Percentiles rank a stretch among this genome's conserved stretches.
Conservation (phyloP, 2,797 vertebrate genomes). For the Notoglanidium macrostoma region DNA sequence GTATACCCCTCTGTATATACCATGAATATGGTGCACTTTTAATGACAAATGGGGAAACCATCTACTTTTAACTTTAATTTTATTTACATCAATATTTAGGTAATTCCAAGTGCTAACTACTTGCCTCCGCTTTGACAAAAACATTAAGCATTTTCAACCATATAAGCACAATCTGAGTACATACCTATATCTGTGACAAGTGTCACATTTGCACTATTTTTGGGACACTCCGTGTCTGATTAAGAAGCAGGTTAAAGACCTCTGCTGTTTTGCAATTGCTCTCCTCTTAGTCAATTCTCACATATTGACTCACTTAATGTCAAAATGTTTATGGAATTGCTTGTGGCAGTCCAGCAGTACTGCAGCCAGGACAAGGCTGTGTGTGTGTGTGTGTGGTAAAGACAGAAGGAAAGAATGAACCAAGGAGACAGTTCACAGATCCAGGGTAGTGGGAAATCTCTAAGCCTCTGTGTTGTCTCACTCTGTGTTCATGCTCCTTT, state of each 20-base stretch:
- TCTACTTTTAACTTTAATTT: background rate
- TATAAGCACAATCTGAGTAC: background rate
- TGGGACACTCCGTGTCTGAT: background rate
- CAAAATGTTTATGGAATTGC: constrained; percentile 25
- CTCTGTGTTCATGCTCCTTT: background rate
- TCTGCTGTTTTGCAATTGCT: constrained; percentile 13
- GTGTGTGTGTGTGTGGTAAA: constrained; percentile 26
- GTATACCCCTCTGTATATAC: background rate
- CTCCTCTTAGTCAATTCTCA: constrained; percentile 4
- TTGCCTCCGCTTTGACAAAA: background rate
- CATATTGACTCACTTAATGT: constrained; percentile 35
- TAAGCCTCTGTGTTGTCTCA: constrained; percentile 3
- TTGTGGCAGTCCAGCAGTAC: constrained; percentile 18
- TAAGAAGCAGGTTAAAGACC: background rate
- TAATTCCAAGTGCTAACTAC: background rate
- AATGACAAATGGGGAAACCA: background rate
- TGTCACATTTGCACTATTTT: background rate
- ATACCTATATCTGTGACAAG: background rate
- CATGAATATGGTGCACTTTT: background rate
- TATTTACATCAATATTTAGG: background rate
- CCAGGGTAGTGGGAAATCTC: constrained; percentile 13
- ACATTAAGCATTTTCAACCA: background rate
- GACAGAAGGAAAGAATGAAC: constrained; percentile 46
- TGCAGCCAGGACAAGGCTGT: constrained; percentile 15
- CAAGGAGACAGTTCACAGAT: constrained; percentile 14